Evolutionary conservation across 1,140 invertebrate genomes (phyloP).

Genomic region (Musca domestica): DNA sequence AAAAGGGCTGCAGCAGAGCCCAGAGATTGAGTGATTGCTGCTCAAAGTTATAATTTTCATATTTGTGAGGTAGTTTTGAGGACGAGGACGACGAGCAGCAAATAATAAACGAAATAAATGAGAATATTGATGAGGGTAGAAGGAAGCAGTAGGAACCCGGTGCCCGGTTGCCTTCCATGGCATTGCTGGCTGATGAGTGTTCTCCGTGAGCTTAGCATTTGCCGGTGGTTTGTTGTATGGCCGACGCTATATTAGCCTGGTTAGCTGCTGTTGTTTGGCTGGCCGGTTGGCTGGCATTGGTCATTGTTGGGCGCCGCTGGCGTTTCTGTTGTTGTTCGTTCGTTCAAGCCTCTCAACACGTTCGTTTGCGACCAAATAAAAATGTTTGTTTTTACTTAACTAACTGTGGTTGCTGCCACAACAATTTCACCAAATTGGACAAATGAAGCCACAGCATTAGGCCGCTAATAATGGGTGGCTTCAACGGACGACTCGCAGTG

Average conservation of each 20-base stretch:
- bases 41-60: slow-evolving; percentile 55
- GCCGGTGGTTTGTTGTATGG: not conserved
- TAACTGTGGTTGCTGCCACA: slow-evolving; percentile 24
- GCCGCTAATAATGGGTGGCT: slow-evolving; percentile 28
- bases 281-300: not conserved
- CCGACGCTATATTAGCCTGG: too few species aligned
- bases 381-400: slow-evolving; percentile 28
- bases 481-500: slow-evolving; percentile 15
- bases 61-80: slow-evolving; percentile 38
- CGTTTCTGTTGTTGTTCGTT: not conserved
- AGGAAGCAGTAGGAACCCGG: not conserved
- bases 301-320: slow-evolving; percentile 15
- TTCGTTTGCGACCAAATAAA: slow-evolving; percentile 27
- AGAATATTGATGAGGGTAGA: not conserved
- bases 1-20: not conserved
- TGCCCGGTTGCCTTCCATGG: too few species aligned
- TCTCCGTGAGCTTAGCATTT: not conserved
- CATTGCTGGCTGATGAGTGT: too few species aligned
- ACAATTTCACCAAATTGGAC: slow-evolving; percentile 25
- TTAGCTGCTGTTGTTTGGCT: not conserved
- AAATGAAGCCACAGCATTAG: slow-evolving; percentile 26
- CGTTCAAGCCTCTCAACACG: slow-evolving; percentile 20
- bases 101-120: not conserved
- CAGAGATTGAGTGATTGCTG: slow-evolving; percentile 54
- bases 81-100: not conserved